These are phyloP conservation scores for Trichogramma evanescens DNA, from an alignment of 2,888 invertebrate species.

Conservation along the genomic window DNA sequence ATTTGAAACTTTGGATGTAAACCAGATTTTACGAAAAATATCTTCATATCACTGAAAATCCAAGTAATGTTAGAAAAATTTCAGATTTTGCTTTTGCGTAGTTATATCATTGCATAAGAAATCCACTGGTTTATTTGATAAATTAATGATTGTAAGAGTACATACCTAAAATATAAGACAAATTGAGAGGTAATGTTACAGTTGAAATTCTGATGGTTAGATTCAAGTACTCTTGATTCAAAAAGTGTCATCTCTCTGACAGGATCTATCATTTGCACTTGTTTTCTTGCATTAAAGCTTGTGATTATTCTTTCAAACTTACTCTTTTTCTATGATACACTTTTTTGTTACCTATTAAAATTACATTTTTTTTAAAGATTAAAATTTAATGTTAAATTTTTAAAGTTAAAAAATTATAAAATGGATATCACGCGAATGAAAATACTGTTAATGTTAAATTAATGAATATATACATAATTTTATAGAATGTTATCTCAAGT, in stretches of 20 bases:
- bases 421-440: constrained; percentile 16
- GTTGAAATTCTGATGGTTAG: not conserved
- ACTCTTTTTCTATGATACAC: constrained; percentile 13
- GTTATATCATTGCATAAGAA: no score
- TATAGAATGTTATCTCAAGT: constrained; percentile 20
- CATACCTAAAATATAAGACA: no score
- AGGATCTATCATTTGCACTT: constrained; percentile 20
- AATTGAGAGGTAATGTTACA: no score
- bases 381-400: no score
- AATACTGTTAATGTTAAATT: constrained; percentile 20
- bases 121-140: no score
- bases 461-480: constrained; percentile 21
- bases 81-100: no score
- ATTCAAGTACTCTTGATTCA: not conserved
- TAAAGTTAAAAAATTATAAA: constrained; percentile 7
- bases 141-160: no score
- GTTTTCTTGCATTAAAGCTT: constrained; percentile 20
- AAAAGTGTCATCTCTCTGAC: constrained; percentile 6
- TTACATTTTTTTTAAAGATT: constrained; percentile 19
- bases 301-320: constrained; percentile 2
- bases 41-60: no score
- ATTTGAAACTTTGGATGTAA: no score
- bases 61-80: no score
- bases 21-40: no score
- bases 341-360: constrained; percentile 23